Conservation (phyloP, 2,797 vertebrate species). For the Peromyscus aztecus region DNA sequence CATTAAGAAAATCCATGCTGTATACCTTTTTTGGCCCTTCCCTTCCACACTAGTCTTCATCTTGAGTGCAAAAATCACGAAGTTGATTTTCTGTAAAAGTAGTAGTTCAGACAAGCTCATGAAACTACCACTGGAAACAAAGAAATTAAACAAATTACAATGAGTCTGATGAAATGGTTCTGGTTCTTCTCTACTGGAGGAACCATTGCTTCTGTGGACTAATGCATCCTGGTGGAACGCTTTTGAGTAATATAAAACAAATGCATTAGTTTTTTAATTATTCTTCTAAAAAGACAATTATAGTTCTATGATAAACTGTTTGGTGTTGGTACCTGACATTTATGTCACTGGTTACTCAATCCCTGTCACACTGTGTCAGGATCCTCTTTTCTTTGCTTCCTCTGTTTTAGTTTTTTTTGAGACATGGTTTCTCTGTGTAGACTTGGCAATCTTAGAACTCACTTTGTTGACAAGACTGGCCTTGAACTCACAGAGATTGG, state of each 20-base stretch:
- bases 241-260: slow-evolving; percentile 89
- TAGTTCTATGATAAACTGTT: slow-evolving; percentile 90
- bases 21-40: slow-evolving; percentile 80
- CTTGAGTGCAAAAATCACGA: slow-evolving; percentile 83
- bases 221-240: slow-evolving; percentile 87
- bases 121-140: slow-evolving; percentile 87
- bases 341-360: slow-evolving; percentile 88
- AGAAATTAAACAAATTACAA: slow-evolving; percentile 89
- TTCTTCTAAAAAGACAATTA: slow-evolving; percentile 90
- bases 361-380: slow-evolving; percentile 84
- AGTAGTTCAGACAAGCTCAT: slow-evolving; percentile 88
- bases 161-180: slow-evolving; percentile 87
- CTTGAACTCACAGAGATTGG: neutral
- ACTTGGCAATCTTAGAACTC: neutral
- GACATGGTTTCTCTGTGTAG: neutral
- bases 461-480: neutral
- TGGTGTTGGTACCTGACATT: slow-evolving; percentile 88
- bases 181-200: slow-evolving; percentile 83
- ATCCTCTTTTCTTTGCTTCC: slow-evolving; percentile 75
- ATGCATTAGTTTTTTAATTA: slow-evolving; percentile 87
- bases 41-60: neutral
- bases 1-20: slow-evolving; percentile 79
- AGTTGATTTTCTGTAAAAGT: slow-evolving; percentile 87
- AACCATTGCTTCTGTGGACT: slow-evolving; percentile 86
- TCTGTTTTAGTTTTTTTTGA: neutral